Base-by-base conservation (phyloP, 92 coral and sea anemone genomes). In the Epizoanthus illoricatus region DNA sequence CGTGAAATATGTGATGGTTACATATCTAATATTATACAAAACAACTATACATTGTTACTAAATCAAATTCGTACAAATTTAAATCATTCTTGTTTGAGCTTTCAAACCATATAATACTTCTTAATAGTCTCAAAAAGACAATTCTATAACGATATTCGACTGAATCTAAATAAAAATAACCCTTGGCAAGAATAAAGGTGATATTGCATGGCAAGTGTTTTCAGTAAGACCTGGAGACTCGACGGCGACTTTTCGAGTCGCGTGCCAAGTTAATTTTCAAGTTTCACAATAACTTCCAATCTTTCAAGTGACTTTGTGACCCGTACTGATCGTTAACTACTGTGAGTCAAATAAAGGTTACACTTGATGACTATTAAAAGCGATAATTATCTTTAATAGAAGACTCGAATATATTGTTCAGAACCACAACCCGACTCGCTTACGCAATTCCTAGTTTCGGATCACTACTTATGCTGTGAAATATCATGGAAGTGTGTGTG, bases 121-220 rank as follows among this genome's bases (percentile, higher is more conserved):
- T 13, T 52, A 52, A 52, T 52, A 52, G 56, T 75, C 49, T 17
- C 23, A 75, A 75, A 75, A 24, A 58, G 55, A 75, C 69, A 64
- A 45, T 60, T 39, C 16, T 5, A 42, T 43, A 28, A 19, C 54
- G 57, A 55, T 13, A 55, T 60, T 18, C n/a, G 60, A 76, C n/a
- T 47, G 19, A 59, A 41, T 42, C 56, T 76, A 42, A 61, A 40
- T 39, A 7, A 62, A 17, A 68, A 78, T 11, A 52, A 52, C 56
- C 56, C 56, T 52, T 52, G 2, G 10, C 56, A 16, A 52, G 56
- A 78, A n/a, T 78, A 40, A 49, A 43, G 59, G 71, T 57, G 56
- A 59, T 20, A 63, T 78, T 78, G 82, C 82, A 78, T 78, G 67
- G 82, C 82, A 78, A 78, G 58, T 62, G 9, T n/a, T 6, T 11